These are phyloP conservation scores for Piliocolobus tephrosceles DNA, from an alignment of 2,113 vertebrate species.

Conservation along the genomic window DNA sequence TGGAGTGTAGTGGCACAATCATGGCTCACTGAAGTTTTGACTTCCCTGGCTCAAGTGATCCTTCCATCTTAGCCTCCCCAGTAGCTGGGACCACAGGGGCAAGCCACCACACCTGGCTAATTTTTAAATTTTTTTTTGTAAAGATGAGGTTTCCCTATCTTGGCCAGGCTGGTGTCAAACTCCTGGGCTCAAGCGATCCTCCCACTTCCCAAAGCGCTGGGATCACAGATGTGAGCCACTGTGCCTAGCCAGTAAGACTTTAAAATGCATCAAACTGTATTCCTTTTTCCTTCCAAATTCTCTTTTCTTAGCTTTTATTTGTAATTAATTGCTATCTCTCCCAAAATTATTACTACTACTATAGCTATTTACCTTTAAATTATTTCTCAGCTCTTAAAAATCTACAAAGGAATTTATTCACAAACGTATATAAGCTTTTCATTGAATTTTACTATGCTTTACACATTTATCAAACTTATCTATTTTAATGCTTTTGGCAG, in stretches of 20 bases:
- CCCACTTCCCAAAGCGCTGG: no score
- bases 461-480: not conserved
- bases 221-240: no score
- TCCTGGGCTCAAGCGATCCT: no score
- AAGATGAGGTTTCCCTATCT: no score
- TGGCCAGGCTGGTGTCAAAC: no score
- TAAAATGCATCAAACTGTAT: slow-evolving; percentile 31
- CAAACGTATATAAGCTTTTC: not conserved
- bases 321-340: slow-evolving; percentile 31
- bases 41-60: no score
- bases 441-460: slow-evolving; percentile 39
- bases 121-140: no score
- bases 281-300: not conserved
- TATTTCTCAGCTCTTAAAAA: slow-evolving; percentile 4
- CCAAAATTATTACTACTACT: not conserved
- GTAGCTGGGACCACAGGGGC: no score
- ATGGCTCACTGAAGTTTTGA: no score
- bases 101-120: no score
- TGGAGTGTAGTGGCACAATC: no score
- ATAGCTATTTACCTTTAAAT: slow-evolving; percentile 27
- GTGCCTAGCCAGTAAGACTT: not conserved
- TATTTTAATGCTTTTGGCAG: slow-evolving; percentile 23
- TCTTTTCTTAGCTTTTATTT: slow-evolving; percentile 42
- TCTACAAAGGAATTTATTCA: slow-evolving; percentile 30
- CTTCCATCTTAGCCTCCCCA: no score